phyloP scores from a whole-genome alignment of 2,888 invertebrate genomes.

The Phlogophora meticulosa region DNA sequence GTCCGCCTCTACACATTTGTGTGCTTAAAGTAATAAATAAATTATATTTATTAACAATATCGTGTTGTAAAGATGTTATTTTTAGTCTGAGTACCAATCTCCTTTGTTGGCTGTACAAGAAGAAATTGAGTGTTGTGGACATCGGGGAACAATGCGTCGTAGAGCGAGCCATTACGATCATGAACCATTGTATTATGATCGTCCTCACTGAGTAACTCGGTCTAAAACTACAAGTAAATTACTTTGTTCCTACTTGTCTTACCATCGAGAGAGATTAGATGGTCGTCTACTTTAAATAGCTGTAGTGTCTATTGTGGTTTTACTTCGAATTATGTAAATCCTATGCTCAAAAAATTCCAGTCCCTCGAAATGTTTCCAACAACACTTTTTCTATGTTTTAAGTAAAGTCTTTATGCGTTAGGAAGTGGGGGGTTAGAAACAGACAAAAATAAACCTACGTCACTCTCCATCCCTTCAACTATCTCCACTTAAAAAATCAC shows the following conservation, averaged over 20 bases:
- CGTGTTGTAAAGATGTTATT: background rate
- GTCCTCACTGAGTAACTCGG: slow-evolving; percentile 66
- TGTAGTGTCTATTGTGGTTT: slow-evolving; percentile 11
- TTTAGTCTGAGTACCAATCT: slow-evolving; percentile 1
- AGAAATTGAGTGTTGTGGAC: slow-evolving; percentile 63
- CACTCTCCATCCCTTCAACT: too few relatives aligned
- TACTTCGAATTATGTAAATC: too few relatives aligned
- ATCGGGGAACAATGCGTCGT: slow-evolving; percentile 75
- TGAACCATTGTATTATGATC: slow-evolving; percentile 75
- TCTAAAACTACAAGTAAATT: slow-evolving; percentile 42
- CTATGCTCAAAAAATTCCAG: too few relatives aligned
- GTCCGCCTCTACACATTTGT: too few relatives aligned
- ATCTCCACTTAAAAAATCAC: too few relatives aligned
- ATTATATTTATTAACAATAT: too few relatives aligned
- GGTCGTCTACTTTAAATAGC: slow-evolving; percentile 8
- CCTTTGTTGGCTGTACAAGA: slow-evolving; percentile 33
- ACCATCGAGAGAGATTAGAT: slow-evolving; percentile 34
- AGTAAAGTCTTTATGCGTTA: too few relatives aligned
- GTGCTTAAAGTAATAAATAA: too few relatives aligned
- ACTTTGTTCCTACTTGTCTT: slow-evolving; percentile 44
- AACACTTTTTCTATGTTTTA: too few relatives aligned
- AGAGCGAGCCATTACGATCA: slow-evolving; percentile 73
- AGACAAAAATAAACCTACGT: too few relatives aligned
- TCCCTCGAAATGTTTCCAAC: too few relatives aligned
- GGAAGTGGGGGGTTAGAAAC: too few relatives aligned